Evolutionary conservation across 2,888 invertebrate species (phyloP).

Genomic region (Fragum fragum): DNA sequence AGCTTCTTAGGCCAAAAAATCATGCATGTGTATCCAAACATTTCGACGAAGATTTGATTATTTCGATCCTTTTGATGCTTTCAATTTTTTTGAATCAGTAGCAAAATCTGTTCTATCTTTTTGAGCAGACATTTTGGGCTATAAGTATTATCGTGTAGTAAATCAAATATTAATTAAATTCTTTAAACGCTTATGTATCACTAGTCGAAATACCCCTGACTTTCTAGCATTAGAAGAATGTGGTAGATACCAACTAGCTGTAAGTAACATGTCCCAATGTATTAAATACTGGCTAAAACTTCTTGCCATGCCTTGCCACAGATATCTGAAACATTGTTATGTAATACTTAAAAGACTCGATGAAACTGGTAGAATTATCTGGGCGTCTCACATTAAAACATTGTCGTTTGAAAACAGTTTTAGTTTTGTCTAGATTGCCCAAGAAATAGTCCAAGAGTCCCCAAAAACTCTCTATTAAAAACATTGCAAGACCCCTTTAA

Average conservation of each 20-base stretch:
- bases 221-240: slow-evolving; percentile 24
- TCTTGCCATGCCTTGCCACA: slow-evolving; percentile 21
- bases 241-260: slow-evolving; percentile 13
- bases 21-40: neutral
- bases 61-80: slow-evolving; percentile 3
- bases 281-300: slow-evolving; percentile 42
- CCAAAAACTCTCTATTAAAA: slow-evolving; percentile 28
- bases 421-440: slow-evolving; percentile 35
- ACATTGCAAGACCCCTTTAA: slow-evolving; percentile 23
- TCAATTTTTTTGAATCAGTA: slow-evolving; percentile 15
- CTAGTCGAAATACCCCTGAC: slow-evolving; percentile 16
- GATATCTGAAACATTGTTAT: slow-evolving; percentile 41
- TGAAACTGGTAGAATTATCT: too few species aligned
- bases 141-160: slow-evolving; percentile 1
- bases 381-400: slow-evolving; percentile 30
- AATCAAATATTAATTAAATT: neutral
- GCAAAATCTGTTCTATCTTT: slow-evolving; percentile 3
- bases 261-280: slow-evolving; percentile 21
- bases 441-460: slow-evolving; percentile 30
- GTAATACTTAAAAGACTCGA: slow-evolving; percentile 24
- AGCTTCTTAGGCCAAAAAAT: neutral
- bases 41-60: neutral
- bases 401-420: slow-evolving; percentile 42
- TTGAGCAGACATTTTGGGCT: slow-evolving; percentile 5
- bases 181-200: neutral